Conservation (phyloP, 2,888 invertebrate species). For the Sphinx pinastri region DNA sequence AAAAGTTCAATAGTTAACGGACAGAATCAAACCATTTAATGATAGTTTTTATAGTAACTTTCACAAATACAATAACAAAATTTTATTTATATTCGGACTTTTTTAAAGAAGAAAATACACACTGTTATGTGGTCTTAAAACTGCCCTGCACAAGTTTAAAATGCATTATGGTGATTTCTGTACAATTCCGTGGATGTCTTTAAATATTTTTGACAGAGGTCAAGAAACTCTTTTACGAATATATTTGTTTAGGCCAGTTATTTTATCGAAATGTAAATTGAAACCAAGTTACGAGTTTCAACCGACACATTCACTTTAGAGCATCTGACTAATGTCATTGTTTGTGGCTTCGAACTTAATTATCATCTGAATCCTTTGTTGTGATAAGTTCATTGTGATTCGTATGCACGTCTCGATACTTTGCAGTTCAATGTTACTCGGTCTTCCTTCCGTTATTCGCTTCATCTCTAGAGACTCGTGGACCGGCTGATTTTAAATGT, state of each 20-base stretch:
- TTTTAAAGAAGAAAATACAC: not conserved
- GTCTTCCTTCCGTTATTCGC: constrained; percentile 75
- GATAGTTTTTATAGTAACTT: not conserved
- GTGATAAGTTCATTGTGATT: constrained; percentile 49
- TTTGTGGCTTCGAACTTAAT: constrained; percentile 3
- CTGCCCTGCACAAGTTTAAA: not conserved
- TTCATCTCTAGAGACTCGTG: constrained; percentile 36
- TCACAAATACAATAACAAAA: not conserved
- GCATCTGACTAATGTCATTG: constrained; percentile 19
- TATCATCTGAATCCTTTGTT: constrained; percentile 32
- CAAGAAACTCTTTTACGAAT: constrained; percentile 8
- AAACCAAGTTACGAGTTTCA: not conserved
- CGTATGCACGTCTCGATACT: constrained; percentile 46
- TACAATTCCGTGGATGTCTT: constrained; percentile 10
- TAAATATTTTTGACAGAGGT: constrained; percentile 12
- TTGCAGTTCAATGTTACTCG: constrained; percentile 51
- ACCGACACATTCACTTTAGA: not conserved
- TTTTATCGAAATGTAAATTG: constrained; percentile 24
- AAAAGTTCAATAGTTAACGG: not conserved
- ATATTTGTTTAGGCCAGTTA: constrained; percentile 18
- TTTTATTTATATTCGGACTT: not conserved
- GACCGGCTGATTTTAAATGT: constrained; percentile 53
- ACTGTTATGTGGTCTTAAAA: not conserved
- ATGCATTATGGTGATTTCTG: not conserved
- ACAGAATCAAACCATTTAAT: not conserved